Percentiles rank a stretch among this genome's conserved stretches.
Conservation (phyloP, 2,113 vertebrate species). For the Aleadryas rufinucha region DNA sequence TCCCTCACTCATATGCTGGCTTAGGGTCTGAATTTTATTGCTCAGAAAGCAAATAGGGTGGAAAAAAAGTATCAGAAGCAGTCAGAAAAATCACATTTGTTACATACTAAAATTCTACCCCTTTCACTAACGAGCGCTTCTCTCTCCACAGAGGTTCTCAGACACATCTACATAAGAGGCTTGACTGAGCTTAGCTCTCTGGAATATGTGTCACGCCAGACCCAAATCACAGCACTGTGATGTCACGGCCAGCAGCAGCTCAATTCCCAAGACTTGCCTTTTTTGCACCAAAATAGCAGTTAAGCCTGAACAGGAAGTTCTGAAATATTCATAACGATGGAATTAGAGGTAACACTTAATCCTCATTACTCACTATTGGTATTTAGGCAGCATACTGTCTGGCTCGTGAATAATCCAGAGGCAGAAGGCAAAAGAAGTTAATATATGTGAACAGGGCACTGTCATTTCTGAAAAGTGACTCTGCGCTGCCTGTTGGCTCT, state of each 20-base stretch:
- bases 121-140: not conserved
- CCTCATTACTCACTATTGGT: constrained; percentile 5
- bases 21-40: not conserved
- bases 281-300: constrained; percentile 57
- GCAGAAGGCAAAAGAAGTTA: constrained; percentile 19
- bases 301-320: constrained; percentile 56
- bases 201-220: not conserved
- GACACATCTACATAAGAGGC: constrained; percentile 35
- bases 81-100: not conserved
- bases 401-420: constrained; percentile 11
- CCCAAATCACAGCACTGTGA: constrained; percentile 33
- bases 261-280: constrained; percentile 20
- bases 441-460: not conserved
- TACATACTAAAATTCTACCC: not conserved
- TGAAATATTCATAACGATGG: not conserved
- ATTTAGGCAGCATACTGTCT: constrained; percentile 31
- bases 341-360: constrained; percentile 52
- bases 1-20: not conserved
- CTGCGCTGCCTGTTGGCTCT: not conserved
- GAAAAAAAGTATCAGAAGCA: not conserved
- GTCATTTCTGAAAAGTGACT: not conserved
- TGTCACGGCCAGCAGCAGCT: constrained; percentile 39
- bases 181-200: constrained; percentile 12
- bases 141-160: not conserved
- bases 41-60: not conserved